phyloP scores from a whole-genome alignment of 2,797 vertebrate species.

The Scomberomorus guttatus region DNA sequence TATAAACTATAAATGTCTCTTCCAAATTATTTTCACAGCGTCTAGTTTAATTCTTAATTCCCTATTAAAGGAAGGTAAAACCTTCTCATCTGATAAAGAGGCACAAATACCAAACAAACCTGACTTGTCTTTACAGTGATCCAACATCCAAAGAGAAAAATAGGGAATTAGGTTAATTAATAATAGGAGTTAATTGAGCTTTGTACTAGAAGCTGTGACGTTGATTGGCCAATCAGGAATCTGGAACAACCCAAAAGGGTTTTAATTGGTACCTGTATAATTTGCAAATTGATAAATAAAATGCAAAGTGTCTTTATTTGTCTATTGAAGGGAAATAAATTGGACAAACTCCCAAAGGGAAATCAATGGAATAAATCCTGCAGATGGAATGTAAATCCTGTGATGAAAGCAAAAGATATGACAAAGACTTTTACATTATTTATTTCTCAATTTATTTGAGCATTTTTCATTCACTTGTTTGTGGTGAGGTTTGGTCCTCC shows the following conservation, averaged over 20 bases:
- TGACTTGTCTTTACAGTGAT: too few species aligned
- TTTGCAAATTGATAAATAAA: neutral
- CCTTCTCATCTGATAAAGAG: too few species aligned
- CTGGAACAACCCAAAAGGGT: neutral
- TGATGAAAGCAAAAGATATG: neutral
- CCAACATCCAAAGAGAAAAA: too few species aligned
- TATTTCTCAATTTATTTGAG: neutral
- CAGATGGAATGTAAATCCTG: neutral
- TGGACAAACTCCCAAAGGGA: neutral
- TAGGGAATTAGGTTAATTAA: too few species aligned
- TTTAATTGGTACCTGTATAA: neutral
- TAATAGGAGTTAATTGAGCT: too few species aligned
- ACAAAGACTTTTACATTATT: neutral
- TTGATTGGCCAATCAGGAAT: neutral
- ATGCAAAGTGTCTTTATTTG: neutral
- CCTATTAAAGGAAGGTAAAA: too few species aligned
- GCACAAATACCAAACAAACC: too few species aligned
- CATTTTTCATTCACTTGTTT: constrained; percentile 11
- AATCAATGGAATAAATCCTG: neutral
- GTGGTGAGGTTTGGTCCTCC: neutral
- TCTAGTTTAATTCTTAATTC: too few species aligned
- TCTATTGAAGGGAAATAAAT: neutral
- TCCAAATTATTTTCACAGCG: too few species aligned
- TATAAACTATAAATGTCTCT: neutral
- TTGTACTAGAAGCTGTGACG: too few species aligned